Evolutionary conservation across 2,888 invertebrate genomes (phyloP), one percentile per base, ranked within the genome.

Genomic region (Limnephilus lunatus): DNA sequence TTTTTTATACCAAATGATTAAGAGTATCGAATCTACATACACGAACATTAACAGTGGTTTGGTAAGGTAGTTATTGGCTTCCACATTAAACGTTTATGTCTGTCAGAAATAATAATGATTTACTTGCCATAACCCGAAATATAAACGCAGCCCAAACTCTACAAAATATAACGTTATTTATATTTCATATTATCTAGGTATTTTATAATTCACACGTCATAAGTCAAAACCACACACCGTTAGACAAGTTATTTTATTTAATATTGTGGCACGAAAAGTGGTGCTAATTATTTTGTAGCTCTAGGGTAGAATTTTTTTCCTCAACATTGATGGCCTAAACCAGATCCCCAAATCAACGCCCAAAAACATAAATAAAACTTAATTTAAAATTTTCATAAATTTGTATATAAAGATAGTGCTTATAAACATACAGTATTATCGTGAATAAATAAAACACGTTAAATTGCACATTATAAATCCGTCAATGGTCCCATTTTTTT

Each of bases 151-250:
- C 25, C 68, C 9, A n/a, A 68, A 68, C 68, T 68, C 9, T 19
- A 19, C 9, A 25, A 83, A 83, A n/a, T 19, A 83, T 19, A 39
- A 32, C 32, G 19, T 83, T 83, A 35, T 83, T 83, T 83, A 83
- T 83, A 39, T 83, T 83, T 32, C 35, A 83, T 32, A 83, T 83
- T 32, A 83, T n/a, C n/a, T 25, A 68, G 68, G 68, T 68, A 68
- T 68, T 68, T 83, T 35, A 25, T 83, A 83, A 83, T 83, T 39
- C 83, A 83, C 83, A 83, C 83, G 83, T 83, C 83, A 32, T 83
- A 83, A 35, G 25, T 68, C 68, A 68, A 68, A 68, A 68, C 68
- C 68, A 68, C 68, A 68, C 68, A 68, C 68, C 25, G 68, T 7
- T n/a, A 68, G 68, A 68, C 68, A 68, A n/a, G 68, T 68, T 25